phyloP scores from a whole-genome alignment of 2,888 invertebrate species.

The Nomada lathburiana region DNA sequence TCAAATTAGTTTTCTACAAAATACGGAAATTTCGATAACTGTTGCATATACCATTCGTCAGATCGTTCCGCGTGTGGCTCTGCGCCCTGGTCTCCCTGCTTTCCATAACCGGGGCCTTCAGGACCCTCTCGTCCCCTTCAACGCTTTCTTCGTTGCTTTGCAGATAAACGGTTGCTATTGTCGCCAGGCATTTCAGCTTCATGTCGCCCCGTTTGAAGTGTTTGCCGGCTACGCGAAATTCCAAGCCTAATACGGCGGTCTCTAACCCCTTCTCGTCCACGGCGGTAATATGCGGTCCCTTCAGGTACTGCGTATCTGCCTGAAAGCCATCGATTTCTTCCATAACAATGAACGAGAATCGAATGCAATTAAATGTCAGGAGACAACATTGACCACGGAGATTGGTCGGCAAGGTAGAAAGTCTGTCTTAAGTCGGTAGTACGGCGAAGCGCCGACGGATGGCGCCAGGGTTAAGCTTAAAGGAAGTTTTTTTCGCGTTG shows the following conservation, averaged over 20 bases:
- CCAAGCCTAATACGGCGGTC: slow-evolving; percentile 90
- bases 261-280: slow-evolving; percentile 88
- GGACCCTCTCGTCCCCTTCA: slow-evolving; percentile 88
- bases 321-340: slow-evolving; percentile 45
- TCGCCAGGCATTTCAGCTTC: slow-evolving; percentile 94
- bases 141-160: slow-evolving; percentile 94
- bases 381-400: too few species aligned
- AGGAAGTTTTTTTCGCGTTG: too few species aligned
- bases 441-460: too few species aligned
- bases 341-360: background rate
- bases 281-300: slow-evolving; percentile 84
- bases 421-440: too few species aligned
- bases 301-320: slow-evolving; percentile 76
- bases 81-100: slow-evolving; percentile 80
- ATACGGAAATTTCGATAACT: background rate
- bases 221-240: slow-evolving; percentile 91
- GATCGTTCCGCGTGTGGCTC: slow-evolving; percentile 78
- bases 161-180: slow-evolving; percentile 93
- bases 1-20: background rate
- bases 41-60: slow-evolving; percentile 64
- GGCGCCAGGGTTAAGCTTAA: too few species aligned
- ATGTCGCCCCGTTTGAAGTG: slow-evolving; percentile 94
- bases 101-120: slow-evolving; percentile 80
- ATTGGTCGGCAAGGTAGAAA: too few species aligned
- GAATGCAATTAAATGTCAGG: too few species aligned